phyloP scores from a whole-genome alignment of 2,797 vertebrate species.

The Meriones psammophilus region DNA sequence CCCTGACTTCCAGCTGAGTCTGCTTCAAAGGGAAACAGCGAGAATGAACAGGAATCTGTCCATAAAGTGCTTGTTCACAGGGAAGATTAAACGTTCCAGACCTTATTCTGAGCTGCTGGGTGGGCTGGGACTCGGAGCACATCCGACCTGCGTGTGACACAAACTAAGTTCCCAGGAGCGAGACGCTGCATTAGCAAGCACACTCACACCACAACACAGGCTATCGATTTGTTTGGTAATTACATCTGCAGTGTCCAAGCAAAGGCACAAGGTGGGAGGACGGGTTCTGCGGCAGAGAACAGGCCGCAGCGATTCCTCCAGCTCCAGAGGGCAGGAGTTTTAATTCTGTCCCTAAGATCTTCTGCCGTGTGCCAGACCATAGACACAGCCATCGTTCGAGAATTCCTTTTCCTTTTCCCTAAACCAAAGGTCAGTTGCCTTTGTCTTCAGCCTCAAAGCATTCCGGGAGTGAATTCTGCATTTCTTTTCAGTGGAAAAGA shows the following conservation, averaged over 20 bases:
- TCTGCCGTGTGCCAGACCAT: no score
- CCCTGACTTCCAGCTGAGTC: neutral
- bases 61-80: neutral
- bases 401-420: neutral
- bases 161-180: conserved; percentile 62
- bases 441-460: conserved; percentile 83
- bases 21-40: neutral
- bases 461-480: conserved; percentile 70
- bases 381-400: neutral
- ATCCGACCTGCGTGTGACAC: neutral
- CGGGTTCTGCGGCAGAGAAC: neutral
- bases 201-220: conserved; percentile 9
- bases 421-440: conserved; percentile 85
- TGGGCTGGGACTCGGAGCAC: neutral
- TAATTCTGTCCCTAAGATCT: neutral
- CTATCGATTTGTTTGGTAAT: conserved; percentile 63
- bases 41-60: neutral
- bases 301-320: neutral
- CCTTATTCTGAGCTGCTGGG: neutral
- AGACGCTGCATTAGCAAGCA: neutral
- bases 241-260: conserved; percentile 44
- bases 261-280: neutral
- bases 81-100: neutral
- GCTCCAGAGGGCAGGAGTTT: neutral
- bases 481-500: conserved; percentile 21